phyloP scores from a whole-genome alignment of 2,113 vertebrate genomes.

The Tauraco erythrolophus region DNA sequence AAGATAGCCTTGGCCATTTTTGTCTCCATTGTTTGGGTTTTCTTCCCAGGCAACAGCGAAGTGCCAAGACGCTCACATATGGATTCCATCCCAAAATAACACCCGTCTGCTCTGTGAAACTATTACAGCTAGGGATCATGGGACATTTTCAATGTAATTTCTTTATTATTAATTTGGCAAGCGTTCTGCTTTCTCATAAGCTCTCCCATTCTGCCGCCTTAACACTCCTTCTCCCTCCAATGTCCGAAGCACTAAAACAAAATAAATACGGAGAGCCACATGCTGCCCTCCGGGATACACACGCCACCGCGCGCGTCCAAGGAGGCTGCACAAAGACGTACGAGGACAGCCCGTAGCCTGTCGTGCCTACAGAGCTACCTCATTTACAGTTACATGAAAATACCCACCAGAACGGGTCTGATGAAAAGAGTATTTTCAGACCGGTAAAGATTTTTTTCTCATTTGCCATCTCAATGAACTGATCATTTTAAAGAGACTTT shows the following conservation, averaged over 20 bases:
- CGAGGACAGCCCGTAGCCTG: neutral
- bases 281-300: neutral
- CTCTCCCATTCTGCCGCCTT: neutral
- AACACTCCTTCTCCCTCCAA: neutral
- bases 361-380: neutral
- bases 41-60: conserved; percentile 57
- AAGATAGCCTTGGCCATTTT: neutral
- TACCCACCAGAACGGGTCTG: neutral
- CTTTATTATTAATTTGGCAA: conserved; percentile 61
- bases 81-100: conserved; percentile 68
- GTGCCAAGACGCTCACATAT: conserved; percentile 36
- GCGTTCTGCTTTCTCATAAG: neutral
- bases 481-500: neutral
- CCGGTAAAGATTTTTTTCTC: neutral
- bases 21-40: conserved; percentile 53
- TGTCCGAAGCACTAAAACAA: neutral
- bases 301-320: neutral
- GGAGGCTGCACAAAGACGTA: neutral
- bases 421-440: neutral
- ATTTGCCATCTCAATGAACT: neutral
- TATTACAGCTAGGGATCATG: conserved; percentile 34
- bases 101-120: conserved; percentile 4
- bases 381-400: neutral
- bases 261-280: neutral
- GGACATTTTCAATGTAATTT: conserved; percentile 30